Conservation (phyloP, 2,113 vertebrate genomes). For the Lampris megalopsis region DNA sequence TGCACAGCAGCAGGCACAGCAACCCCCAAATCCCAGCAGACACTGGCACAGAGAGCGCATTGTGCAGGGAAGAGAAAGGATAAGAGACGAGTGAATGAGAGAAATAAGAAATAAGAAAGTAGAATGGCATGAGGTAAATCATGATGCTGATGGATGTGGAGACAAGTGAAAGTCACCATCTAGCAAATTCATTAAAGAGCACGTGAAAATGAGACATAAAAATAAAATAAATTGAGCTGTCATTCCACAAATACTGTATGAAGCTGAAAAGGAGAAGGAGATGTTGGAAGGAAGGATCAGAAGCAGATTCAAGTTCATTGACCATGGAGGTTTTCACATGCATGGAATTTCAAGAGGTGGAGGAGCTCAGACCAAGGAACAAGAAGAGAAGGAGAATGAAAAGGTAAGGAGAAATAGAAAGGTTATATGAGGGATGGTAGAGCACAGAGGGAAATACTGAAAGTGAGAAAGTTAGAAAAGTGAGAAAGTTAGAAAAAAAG, state of each 20-base stretch:
- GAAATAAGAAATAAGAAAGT: too few relatives aligned
- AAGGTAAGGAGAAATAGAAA: too few relatives aligned
- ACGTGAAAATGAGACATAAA: background rate
- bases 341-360: too few relatives aligned
- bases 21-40: slow-evolving; percentile 35
- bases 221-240: background rate
- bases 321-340: too few relatives aligned
- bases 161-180: background rate
- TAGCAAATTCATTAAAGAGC: background rate
- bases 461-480: background rate
- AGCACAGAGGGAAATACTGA: background rate
- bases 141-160: too few relatives aligned
- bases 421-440: too few relatives aligned
- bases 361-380: too few relatives aligned
- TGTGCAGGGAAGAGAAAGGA: background rate
- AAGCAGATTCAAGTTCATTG: background rate
- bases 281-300: background rate
- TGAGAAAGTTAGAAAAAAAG: background rate
- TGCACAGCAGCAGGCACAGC: slow-evolving; percentile 50
- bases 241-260: background rate
- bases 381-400: too few relatives aligned
- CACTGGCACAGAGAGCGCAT: background rate
- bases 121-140: too few relatives aligned
- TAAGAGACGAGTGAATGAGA: background rate
- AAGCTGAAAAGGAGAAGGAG: background rate